Base-by-base conservation (phyloP, 2,888 invertebrate genomes). In the Drepana falcataria region DNA sequence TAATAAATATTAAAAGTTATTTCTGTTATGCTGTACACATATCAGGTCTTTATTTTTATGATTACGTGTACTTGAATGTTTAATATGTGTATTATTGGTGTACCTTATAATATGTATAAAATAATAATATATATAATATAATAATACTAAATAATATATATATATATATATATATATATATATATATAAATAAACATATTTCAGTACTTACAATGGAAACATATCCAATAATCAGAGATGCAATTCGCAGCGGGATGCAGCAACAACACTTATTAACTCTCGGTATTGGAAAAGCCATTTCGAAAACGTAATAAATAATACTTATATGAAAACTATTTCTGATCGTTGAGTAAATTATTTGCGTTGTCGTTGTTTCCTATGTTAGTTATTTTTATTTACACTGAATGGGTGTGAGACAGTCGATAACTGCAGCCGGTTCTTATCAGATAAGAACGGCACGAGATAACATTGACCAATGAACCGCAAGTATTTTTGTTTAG, bases 141-240 rank as follows among this genome's bases (percentile, higher is more conserved):
- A 21, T 21, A 21, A 21, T 21, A 21, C 21, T 21, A 21, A 21
- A 21, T 21, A 21, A 21, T 21, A 21, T 21, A 21, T 40, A 41
- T 2, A 49, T 34, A 2, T 40, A 41, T 2, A 49, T 34, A 2
- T 40, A 41, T 2, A 49, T 34, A 2, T 2, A 21, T 21, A 21
- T 21, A 21, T 40, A 41, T 2, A 49, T 34, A 2, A 7, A 21
- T 21, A 41, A 33, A 48, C 21, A 52, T 52, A 35, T 21, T 40
- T 35, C 9, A 9, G 35, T 64, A 83, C 88, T 87, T 68, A 89
- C 89, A 59, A 87, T 68, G 35, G 87, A 83, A 48, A 82, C 40
- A 73, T 90, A 90, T 66, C 89, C 90, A 51, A 89, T 83, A 37
- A 88, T 61, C 47, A 89, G 66, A 0, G 82, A 77, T 21, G 85